Evolutionary conservation across 2,797 vertebrate species (phyloP).

Genomic region (Telmatherina bonti): DNA sequence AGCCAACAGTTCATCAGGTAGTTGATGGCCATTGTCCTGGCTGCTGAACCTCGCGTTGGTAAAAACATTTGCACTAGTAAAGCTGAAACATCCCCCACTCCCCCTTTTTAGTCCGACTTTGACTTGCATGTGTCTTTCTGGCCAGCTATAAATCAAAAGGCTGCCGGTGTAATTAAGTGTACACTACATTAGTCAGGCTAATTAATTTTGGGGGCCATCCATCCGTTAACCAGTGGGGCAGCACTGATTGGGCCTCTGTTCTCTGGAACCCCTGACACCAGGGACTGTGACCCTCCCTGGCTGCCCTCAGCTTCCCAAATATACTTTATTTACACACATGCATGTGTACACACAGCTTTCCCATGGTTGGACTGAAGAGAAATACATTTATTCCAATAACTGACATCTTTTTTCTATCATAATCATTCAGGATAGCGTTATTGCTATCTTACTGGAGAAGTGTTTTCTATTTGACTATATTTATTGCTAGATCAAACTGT

Average conservation of each 20-base stretch:
- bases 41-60: constrained; percentile 59
- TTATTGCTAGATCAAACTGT: constrained; percentile 54
- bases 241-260: constrained; percentile 85
- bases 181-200: constrained; percentile 91
- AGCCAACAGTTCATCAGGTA: constrained; percentile 47
- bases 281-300: constrained; percentile 73
- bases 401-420: constrained; percentile 10
- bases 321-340: constrained; percentile 48
- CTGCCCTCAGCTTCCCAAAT: constrained; percentile 60
- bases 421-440: constrained; percentile 1
- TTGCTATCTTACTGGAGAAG: constrained; percentile 7
- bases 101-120: constrained; percentile 63
- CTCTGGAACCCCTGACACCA: constrained; percentile 80
- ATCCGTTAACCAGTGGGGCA: constrained; percentile 85
- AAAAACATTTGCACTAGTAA: constrained; percentile 63
- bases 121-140: constrained; percentile 76
- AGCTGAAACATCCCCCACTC: constrained; percentile 42
- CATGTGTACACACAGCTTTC: neutral
- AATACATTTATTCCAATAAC: constrained; percentile 1
- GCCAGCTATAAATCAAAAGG: constrained; percentile 87
- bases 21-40: constrained; percentile 45
- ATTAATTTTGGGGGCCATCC: constrained; percentile 83
- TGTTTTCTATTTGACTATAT: constrained; percentile 43
- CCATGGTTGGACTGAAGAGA: constrained; percentile 14
- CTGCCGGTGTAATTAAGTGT: constrained; percentile 86